Conservation (phyloP, 1,140 invertebrate genomes). For the Octopus sinensis region DNA sequence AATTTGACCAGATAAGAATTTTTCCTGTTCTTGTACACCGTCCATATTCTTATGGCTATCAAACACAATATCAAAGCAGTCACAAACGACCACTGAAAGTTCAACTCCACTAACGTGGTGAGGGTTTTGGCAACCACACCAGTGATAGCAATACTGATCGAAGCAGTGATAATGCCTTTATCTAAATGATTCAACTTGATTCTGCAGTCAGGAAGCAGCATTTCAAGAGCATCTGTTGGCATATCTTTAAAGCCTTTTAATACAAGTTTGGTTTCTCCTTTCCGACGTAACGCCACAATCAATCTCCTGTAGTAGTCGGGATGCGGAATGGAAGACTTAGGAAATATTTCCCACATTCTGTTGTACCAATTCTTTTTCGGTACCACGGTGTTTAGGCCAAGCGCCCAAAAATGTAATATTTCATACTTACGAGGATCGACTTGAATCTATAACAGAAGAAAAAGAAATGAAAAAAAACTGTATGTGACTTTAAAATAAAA, state of each 20-base stretch:
- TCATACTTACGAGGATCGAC: constrained; percentile 50
- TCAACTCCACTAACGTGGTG: constrained; percentile 38
- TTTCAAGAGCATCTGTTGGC: constrained; percentile 47
- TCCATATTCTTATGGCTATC: constrained; percentile 31
- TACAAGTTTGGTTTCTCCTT: constrained; percentile 50
- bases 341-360: constrained; percentile 23
- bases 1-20: constrained; percentile 48
- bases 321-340: constrained; percentile 19
- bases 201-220: constrained; percentile 51
- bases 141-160: constrained; percentile 31
- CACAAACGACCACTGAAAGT: constrained; percentile 36
- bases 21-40: constrained; percentile 41
- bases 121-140: constrained; percentile 44
- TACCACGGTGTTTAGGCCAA: constrained; percentile 43
- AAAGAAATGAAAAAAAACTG: constrained; percentile 16
- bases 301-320: constrained; percentile 53
- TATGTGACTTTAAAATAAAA: too few relatives aligned
- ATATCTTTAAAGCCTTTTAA: constrained; percentile 56
- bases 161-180: constrained; percentile 36
- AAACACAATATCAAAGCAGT: constrained; percentile 31
- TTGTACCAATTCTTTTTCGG: constrained; percentile 31
- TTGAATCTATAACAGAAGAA: constrained; percentile 34
- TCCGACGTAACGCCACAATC: constrained; percentile 48
- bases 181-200: constrained; percentile 45
- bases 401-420: constrained; percentile 51